Evolutionary conservation across 1,140 invertebrate species (phyloP), one percentile per base, ranked within the genome.

Genomic region (Pinna nobilis): DNA sequence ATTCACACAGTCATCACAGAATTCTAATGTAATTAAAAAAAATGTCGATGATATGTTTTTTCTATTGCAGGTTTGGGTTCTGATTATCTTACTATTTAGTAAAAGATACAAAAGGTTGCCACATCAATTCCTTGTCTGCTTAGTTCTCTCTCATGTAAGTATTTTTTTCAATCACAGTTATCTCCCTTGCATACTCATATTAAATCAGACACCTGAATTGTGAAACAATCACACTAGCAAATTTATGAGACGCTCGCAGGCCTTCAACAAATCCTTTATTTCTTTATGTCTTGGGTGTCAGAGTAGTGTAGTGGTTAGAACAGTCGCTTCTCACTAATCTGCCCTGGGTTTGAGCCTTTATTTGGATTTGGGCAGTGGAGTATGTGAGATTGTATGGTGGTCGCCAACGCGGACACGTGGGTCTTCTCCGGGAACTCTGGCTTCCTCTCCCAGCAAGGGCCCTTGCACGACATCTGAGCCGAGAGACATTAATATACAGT

Each of bases 71-170:
- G 77, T 94, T 13, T 97, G 95, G 94, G 91, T 97, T 32, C 70
- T 97, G 0, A 86, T 93, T 1, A 91, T 96, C 11, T 94, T 97
- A 80, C 87, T 93, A n/a, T 87, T 93, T 4, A 94, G 93, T 0
- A 93, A 93, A 81, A 94, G 94, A 75, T 94, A 94, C 79, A 93
- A 92, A 72, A 92, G 93, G 73, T 91, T 96, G 82, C 96, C 96
- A 18, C 96, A 98, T 87, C 92, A 92, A 75, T 92, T 96, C 65
- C 96, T 95, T 0, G 23, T 86, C 5, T 80, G 60, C 50, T 70
- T 87, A 28, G 90, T 95, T 61, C 81, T 95, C 3, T 94, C 95
- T 50, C 96, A 98, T 91, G 92, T 95, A 90, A 84, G 82, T 83
- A 35, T 4, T n/a, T n/a, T n/a, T n/a, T n/a, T n/a, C n/a, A n/a